Percentiles rank a stretch among this genome's conserved stretches.
phyloP scores from a whole-genome alignment of 2,797 vertebrate genomes.

The Gymnothorax reevesii region DNA sequence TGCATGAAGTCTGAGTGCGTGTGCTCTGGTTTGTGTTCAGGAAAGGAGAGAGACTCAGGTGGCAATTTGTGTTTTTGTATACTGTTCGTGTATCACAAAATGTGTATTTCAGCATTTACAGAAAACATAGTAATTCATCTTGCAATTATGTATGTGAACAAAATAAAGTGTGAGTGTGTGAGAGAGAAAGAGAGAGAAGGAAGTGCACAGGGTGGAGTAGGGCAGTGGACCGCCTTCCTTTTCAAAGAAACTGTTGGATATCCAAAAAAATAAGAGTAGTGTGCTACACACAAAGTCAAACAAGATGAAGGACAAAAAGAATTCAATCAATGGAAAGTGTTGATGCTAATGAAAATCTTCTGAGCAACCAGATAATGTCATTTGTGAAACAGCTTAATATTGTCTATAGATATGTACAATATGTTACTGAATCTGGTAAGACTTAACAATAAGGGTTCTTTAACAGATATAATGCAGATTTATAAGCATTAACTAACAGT shows the following conservation, averaged over 20 bases:
- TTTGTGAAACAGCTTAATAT: background rate
- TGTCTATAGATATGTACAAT: background rate
- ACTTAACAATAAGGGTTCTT: too few species aligned
- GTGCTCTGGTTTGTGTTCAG: too few species aligned
- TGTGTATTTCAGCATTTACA: too few species aligned
- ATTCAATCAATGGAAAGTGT: background rate
- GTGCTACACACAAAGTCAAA: background rate
- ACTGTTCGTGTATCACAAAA: too few species aligned
- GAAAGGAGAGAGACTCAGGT: too few species aligned
- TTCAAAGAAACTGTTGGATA: background rate
- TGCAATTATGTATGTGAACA: too few species aligned
- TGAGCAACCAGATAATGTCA: conserved; percentile 6
- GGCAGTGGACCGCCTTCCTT: background rate
- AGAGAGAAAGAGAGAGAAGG: background rate
- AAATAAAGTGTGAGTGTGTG: background rate
- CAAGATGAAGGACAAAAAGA: background rate
- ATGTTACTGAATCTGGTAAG: background rate
- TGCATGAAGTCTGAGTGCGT: too few species aligned
- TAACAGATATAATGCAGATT: too few species aligned
- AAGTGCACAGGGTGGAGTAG: background rate
- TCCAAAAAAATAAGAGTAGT: background rate
- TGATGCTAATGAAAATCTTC: background rate
- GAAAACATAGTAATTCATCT: too few species aligned
- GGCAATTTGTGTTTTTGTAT: too few species aligned
- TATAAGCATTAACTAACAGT: too few species aligned